A percentile compares a stretch with the other conserved stretches of the same genome.
phyloP scores from a whole-genome alignment of 2,113 vertebrate species.

The Paramormyrops kingsleyae region DNA sequence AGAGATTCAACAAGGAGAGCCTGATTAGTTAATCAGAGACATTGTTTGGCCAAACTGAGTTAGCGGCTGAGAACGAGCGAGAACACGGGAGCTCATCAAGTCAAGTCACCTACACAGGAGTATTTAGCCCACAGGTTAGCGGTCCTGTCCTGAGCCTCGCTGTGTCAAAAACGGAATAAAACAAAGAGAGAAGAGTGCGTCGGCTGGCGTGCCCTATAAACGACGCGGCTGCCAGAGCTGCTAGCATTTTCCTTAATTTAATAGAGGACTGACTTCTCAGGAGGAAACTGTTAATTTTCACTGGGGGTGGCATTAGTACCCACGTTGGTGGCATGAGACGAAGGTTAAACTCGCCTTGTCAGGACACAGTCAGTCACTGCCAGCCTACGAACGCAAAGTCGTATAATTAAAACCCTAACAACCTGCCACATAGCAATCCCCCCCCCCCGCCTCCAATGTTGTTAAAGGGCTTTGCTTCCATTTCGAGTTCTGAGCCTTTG shows the following conservation, averaged over 20 bases:
- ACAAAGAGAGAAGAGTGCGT: not conserved
- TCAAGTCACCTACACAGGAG: not conserved
- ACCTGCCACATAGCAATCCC: not conserved
- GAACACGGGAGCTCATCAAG: not conserved
- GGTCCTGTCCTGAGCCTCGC: not conserved
- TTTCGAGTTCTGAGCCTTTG: not conserved
- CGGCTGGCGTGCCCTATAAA: not conserved
- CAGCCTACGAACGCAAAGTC: not conserved
- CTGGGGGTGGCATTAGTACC: not conserved
- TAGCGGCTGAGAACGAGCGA: not conserved
- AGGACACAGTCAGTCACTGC: not conserved
- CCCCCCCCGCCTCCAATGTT: not conserved
- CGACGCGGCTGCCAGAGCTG: not conserved
- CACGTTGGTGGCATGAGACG: not conserved
- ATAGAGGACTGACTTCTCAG: not conserved
- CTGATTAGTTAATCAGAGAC: slow-evolving; percentile 6
- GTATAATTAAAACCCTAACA: not conserved
- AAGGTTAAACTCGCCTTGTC: not conserved
- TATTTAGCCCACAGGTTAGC: not conserved
- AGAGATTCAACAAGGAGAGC: not conserved
- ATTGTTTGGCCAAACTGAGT: not conserved
- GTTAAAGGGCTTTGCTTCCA: not conserved
- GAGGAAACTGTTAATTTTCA: not conserved
- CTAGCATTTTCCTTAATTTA: not conserved
- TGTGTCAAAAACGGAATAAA: not conserved